Evolutionary conservation across 2,113 vertebrate genomes (phyloP), one percentile per base, ranked within the genome.

Genomic region (Elephas maximus): DNA sequence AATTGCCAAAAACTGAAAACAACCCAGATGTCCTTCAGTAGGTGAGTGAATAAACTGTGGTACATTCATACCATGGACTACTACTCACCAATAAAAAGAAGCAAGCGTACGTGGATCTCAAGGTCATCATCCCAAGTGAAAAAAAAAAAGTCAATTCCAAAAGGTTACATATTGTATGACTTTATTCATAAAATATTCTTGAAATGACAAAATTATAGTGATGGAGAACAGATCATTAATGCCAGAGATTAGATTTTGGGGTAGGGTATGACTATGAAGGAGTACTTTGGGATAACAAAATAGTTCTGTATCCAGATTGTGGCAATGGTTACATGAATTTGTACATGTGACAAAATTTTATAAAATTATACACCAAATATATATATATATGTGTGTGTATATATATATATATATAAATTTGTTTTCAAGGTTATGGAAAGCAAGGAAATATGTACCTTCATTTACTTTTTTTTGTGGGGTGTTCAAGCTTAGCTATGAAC

Each of bases 201-300:
- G 60, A 86, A 95, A 93, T 77, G 63, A 30, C 2, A 94, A 92
- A 96, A 93, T 81, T 82, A 53, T 12, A 76, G n/a, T 80, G 65
- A 76, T 60, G 3, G 23, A 65, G 26, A 48, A 83, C n/a, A 88
- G n/a, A 26, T 83, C 44, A 71, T 15, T 71, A 18, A 57, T 60
- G 10, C 37, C 41, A 87, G 23, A 51, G 79, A 2, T 76, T 88
- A 94, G 76, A 21, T 4, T 79, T 84, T 2, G 12, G 37, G 15
- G n/a, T 26, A 91, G 3, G 14, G 26, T 82, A 17, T 71, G 44
- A 80, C 24, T 78, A 37, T 74, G n/a, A 90, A 86, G 6, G 26
- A 8, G 6, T 76, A 85, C 20, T 69, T 60, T 20, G 6, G 3
- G 30, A 51, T 30, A 37, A 86, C 76, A 15, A 8, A 87, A 63